Base-by-base conservation (phyloP, 2,888 invertebrate species). In the Noctuana brunneofusca region DNA sequence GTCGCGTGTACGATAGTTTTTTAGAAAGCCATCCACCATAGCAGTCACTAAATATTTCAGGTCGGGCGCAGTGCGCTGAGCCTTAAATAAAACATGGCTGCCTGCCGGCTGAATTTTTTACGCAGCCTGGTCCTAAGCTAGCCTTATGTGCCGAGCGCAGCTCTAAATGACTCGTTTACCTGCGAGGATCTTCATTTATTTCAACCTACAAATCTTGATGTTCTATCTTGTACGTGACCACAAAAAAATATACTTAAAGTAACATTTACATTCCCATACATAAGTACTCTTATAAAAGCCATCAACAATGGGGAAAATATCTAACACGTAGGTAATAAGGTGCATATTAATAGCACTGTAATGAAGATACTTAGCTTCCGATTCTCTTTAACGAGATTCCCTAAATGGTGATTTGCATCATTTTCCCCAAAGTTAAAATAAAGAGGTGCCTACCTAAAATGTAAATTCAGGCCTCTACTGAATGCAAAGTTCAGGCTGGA, bases 11-110 rank as follows among this genome's bases (percentile, higher is more conserved):
- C 11, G 46, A 35, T 18, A 52, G 41, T 59, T 53, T 59, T 55
- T 57, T 48, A 41, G 27, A 57, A 49, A 58, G 27, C 38, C 22
- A 24, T 41, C 52, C 58, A 46, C 58, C 63, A 63, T 62, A 48
- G 46, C 46, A 46, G 35, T 79, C 75, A 72, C 80, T 87, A 81
- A 87, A 88, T 87, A 86, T 87, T 87, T 82, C 76, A 87, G 76
- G 70, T 74, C 48, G 71, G 78, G 83, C 85, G 87, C 87, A 88
- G 69, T 87, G 86, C 86, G 84, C 84, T 75, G 70, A 68, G 73
- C 71, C 74, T 80, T 87, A 85, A 81, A 87, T 88, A 89, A 87
- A 86, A 87, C 85, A 87, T 86, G 80, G 68, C 75, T 71, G 71
- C 77, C 77, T 72, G 76, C 79, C 73, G 76, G 74, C 71, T 87